A percentile compares a stretch with the other conserved stretches of the same genome.
Conservation (phyloP, 2,113 vertebrate species). For the Mastomys coucha region DNA sequence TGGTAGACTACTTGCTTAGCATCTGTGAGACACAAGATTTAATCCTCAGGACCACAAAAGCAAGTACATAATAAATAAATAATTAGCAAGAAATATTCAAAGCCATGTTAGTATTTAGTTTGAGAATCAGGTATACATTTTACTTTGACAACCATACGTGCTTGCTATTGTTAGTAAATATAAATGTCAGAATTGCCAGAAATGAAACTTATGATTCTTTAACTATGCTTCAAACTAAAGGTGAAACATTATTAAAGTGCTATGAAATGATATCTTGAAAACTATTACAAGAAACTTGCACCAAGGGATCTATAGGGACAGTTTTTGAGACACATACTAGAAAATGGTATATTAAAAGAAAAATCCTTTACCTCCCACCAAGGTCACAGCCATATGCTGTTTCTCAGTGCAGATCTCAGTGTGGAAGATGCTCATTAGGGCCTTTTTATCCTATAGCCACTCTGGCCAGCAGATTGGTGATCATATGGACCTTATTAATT, state of each 20-base stretch:
- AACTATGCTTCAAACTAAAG: conserved; percentile 13
- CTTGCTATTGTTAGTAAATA: background rate
- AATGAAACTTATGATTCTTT: background rate
- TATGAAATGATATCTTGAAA: background rate
- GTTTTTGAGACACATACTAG: background rate
- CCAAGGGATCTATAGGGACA: background rate
- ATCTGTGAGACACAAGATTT: background rate
- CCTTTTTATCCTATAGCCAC: background rate
- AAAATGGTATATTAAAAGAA: background rate
- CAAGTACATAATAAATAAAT: background rate
- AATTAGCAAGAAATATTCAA: background rate
- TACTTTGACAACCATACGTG: background rate
- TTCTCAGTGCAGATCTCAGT: background rate
- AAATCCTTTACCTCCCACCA: background rate
- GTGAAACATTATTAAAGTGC: background rate
- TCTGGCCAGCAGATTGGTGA: background rate
- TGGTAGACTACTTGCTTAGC: background rate
- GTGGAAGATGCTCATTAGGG: background rate
- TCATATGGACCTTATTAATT: background rate
- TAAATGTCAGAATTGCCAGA: background rate
- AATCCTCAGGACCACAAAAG: background rate
- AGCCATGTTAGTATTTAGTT: background rate
- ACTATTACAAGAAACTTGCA: background rate
- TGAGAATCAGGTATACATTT: background rate
- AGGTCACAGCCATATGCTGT: background rate